phyloP scores from a whole-genome alignment of 2,113 vertebrate species.

The Trematomus loennbergii region DNA sequence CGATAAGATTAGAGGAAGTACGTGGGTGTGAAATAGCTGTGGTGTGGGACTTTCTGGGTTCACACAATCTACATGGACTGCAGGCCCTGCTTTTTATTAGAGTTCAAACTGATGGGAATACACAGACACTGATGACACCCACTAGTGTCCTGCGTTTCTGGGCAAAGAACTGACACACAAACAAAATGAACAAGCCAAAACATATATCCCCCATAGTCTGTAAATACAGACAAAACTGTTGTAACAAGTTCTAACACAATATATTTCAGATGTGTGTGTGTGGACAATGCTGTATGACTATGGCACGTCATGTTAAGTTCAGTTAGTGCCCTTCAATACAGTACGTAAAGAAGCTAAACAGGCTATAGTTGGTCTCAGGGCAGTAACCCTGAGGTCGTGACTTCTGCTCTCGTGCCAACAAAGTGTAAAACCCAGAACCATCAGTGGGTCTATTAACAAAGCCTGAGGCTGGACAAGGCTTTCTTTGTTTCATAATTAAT shows the following conservation, averaged over 20 bases:
- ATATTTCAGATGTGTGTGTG: not conserved
- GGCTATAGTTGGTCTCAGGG: constrained; percentile 33
- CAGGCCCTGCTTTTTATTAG: constrained; percentile 79
- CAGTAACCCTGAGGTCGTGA: constrained; percentile 56
- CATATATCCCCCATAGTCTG: not conserved
- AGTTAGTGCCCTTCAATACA: constrained; percentile 9
- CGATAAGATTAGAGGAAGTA: constrained; percentile 81
- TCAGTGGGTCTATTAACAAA: constrained; percentile 72
- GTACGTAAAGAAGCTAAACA: constrained; percentile 13
- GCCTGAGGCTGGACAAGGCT: constrained; percentile 58
- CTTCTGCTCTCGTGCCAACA: constrained; percentile 68
- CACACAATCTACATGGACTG: constrained; percentile 70
- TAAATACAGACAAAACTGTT: constrained; percentile 9
- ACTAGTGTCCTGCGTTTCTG: constrained; percentile 51
- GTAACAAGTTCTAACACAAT: not conserved
- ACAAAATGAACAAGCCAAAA: constrained; percentile 23
- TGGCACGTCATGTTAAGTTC: not conserved
- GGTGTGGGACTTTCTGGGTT: constrained; percentile 76
- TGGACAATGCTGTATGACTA: not conserved
- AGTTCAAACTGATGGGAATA: constrained; percentile 70
- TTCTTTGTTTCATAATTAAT: constrained; percentile 80
- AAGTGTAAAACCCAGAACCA: constrained; percentile 57
- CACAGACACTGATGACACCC: constrained; percentile 66
- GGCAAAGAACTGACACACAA: constrained; percentile 36
- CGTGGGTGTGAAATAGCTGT: constrained; percentile 83